These are phyloP conservation scores for Leptosomus discolor DNA, from an alignment of 2,113 vertebrate species.

Conservation along the genomic window DNA sequence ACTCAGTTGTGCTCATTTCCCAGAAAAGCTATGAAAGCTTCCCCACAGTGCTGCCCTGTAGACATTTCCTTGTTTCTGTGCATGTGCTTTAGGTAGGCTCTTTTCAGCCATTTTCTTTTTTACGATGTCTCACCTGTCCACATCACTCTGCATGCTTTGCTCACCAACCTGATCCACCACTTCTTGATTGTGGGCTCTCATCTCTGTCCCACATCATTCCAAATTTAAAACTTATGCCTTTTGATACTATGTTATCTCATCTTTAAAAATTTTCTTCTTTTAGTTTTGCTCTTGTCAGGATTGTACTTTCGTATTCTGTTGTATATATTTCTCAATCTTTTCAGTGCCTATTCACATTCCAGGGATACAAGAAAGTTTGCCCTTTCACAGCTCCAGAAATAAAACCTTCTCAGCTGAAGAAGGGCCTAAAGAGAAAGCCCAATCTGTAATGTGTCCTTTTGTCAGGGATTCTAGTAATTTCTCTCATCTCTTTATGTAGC, in stretches of 20 bases:
- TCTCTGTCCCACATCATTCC: not conserved
- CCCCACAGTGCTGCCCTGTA: not conserved
- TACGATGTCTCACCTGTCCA: not conserved
- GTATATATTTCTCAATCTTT: not conserved
- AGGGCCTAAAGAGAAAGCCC: not conserved
- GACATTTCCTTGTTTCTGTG: not conserved
- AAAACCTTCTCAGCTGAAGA: not conserved
- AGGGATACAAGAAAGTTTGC: not conserved
- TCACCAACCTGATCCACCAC: not conserved
- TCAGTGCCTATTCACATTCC: not conserved
- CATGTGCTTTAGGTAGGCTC: not conserved
- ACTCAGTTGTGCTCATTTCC: not conserved
- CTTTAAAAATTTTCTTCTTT: not conserved
- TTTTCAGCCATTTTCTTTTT: not conserved
- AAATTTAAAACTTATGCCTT: not conserved
- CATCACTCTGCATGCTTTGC: not conserved
- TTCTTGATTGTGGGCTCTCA: not conserved
- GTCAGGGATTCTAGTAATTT: not conserved
- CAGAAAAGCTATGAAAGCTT: not conserved
- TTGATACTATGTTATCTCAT: not conserved
- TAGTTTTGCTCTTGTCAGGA: not conserved
- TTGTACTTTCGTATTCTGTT: not conserved
- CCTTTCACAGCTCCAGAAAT: not conserved
- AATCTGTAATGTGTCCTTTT: not conserved
- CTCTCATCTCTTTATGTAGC: not conserved